Percentiles rank a stretch among this genome's conserved stretches.
Evolutionary conservation across 2,888 invertebrate genomes (phyloP).

Genomic region (Mechanitis mazaeus): DNA sequence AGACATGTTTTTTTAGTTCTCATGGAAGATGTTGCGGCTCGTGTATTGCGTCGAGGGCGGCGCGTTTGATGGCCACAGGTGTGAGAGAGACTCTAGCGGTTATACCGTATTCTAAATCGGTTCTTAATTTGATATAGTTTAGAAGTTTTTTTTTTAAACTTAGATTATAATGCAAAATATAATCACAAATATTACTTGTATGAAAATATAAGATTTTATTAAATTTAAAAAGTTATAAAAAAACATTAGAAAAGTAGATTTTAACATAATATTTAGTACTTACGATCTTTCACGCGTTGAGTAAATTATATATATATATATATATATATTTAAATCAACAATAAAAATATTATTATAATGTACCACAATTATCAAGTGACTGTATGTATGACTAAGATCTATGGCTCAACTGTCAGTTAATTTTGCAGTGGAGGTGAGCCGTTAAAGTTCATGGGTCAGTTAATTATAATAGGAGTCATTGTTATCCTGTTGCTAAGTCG

Average conservation of each 20-base stretch:
- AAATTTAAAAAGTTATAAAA: no score
- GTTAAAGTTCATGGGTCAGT: slow-evolving; percentile 45
- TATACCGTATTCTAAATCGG: slow-evolving; percentile 33
- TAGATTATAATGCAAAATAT: not conserved
- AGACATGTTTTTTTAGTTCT: slow-evolving; percentile 50
- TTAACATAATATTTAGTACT: no score
- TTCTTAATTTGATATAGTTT: slow-evolving; percentile 27
- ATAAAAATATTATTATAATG: no score
- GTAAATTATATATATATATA: no score
- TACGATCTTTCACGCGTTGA: no score
- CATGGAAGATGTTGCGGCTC: slow-evolving; percentile 63
- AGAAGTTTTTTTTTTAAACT: not conserved
- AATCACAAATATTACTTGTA: no score
- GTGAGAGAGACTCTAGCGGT: slow-evolving; percentile 40
- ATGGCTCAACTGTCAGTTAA: slow-evolving; percentile 1
- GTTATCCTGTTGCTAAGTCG: slow-evolving; percentile 43
- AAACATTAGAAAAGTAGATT: no score
- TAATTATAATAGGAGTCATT: slow-evolving; percentile 49
- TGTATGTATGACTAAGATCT: not conserved
- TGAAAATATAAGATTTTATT: no score
- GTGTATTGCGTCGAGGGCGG: slow-evolving; percentile 54
- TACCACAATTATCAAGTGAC: not conserved
- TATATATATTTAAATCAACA: no score
- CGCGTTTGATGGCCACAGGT: slow-evolving; percentile 67
- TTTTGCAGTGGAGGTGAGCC: slow-evolving; percentile 29